Evolutionary conservation across 1,140 invertebrate species (phyloP).

Genomic region (Calycopis cecrops): DNA sequence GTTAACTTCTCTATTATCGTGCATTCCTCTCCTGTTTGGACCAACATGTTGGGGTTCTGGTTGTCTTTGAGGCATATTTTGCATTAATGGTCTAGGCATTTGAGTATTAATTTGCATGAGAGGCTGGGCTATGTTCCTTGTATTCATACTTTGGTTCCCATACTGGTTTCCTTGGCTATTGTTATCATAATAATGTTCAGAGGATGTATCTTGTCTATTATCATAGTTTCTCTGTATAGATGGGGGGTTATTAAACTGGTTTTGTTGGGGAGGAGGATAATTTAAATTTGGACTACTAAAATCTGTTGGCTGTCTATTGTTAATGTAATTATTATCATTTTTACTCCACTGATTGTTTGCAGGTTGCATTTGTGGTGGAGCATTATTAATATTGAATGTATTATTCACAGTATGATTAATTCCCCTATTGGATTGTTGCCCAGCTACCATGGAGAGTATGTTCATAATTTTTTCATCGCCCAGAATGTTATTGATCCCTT

Average conservation of each 20-base stretch:
- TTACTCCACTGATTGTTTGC: constrained; percentile 35
- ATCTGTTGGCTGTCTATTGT: constrained; percentile 31
- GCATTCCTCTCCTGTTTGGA: constrained; percentile 1
- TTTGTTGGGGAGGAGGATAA: neutral
- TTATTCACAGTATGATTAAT: constrained; percentile 20
- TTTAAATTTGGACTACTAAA: constrained; percentile 10
- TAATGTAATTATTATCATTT: constrained; percentile 27
- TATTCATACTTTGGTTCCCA: constrained; percentile 19
- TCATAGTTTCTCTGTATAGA: neutral
- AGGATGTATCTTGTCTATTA: constrained; percentile 6
- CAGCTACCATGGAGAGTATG: constrained; percentile 74
- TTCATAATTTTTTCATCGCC: constrained; percentile 77
- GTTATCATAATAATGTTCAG: constrained; percentile 1
- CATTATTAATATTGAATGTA: constrained; percentile 13
- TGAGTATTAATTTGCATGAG: neutral
- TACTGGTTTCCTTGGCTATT: constrained; percentile 7
- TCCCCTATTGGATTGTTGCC: constrained; percentile 26
- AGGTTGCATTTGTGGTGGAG: constrained; percentile 10
- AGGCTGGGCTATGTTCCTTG: constrained; percentile 18
- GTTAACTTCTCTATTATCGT: neutral
- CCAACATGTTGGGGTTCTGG: neutral
- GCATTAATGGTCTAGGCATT: neutral
- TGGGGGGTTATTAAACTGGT: neutral
- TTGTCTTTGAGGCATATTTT: neutral
- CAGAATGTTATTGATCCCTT: constrained; percentile 77